Evolutionary conservation across 2,797 vertebrate species (phyloP).

Genomic region (Smutsia temminckii): DNA sequence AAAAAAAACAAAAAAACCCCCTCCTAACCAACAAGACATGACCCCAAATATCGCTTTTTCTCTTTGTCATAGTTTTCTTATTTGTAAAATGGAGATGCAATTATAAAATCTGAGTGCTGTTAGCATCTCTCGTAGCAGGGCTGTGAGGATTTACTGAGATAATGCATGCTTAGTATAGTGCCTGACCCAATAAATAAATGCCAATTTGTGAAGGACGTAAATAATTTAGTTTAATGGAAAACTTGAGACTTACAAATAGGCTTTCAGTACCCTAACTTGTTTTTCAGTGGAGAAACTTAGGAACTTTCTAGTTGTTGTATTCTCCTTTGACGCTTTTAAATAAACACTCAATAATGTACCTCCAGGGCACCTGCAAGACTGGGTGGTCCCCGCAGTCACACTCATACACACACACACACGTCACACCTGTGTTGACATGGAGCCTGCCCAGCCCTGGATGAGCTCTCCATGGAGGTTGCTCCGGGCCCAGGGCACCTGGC

Average conservation of each 20-base stretch:
- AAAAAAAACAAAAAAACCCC: not conserved
- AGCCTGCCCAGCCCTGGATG: rapidly evolving
- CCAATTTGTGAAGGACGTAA: not conserved
- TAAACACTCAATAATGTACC: not conserved
- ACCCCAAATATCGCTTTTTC: not conserved
- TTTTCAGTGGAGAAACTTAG: not conserved
- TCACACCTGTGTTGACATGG: rapidly evolving
- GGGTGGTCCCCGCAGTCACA: not conserved
- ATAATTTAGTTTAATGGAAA: not conserved
- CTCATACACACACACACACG: rapidly evolving
- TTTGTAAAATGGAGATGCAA: not conserved
- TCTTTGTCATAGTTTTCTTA: not conserved
- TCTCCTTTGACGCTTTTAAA: not conserved
- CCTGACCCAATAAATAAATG: not conserved
- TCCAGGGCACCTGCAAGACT: not conserved
- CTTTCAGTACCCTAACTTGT: not conserved
- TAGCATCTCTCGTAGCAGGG: not conserved
- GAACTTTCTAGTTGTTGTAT: not conserved
- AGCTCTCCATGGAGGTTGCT: not conserved
- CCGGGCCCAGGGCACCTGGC: no score
- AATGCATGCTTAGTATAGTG: not conserved
- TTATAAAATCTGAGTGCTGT: not conserved
- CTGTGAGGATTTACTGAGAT: not conserved
- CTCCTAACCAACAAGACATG: not conserved
- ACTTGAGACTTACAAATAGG: not conserved